Conservation (phyloP, 2,113 vertebrate species). For the Colaptes auratus region DNA sequence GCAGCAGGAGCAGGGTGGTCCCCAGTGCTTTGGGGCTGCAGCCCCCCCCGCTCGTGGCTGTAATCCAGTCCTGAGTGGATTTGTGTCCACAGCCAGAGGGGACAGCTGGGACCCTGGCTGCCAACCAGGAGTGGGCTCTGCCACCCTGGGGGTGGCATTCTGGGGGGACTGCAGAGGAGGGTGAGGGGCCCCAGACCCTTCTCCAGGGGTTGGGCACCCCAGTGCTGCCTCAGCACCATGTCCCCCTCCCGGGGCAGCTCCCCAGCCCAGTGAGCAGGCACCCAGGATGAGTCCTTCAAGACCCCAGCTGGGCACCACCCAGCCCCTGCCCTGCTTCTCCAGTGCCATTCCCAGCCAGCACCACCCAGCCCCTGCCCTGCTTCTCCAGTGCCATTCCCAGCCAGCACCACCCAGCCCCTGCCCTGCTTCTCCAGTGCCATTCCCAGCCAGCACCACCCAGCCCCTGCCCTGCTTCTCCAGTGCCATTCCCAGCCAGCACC, state of each 20-base stretch:
- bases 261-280: not conserved
- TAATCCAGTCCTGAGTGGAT: constrained; percentile 49
- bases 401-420: fast-evolving
- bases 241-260: not conserved
- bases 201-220: not conserved
- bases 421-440: fast-evolving
- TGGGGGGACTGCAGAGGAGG: not conserved
- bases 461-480: fast-evolving
- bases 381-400: not conserved
- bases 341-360: fast-evolving
- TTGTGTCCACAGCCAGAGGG: not conserved
- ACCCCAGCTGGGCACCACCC: fast-evolving
- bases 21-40: not conserved
- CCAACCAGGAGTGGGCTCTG: fast-evolving
- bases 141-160: not conserved
- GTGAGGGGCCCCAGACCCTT: constrained; percentile 13
- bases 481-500: fast-evolving
- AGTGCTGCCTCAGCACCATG: not conserved
- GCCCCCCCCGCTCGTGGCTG: not conserved
- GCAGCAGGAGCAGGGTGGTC: not conserved
- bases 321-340: not conserved
- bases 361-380: fast-evolving
- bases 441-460: too few species aligned
- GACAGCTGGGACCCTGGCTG: not conserved
- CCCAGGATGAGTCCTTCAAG: fast-evolving